These are phyloP conservation scores for Hemicordylus capensis DNA, from an alignment of 2,113 vertebrate species.

Conservation along the genomic window DNA sequence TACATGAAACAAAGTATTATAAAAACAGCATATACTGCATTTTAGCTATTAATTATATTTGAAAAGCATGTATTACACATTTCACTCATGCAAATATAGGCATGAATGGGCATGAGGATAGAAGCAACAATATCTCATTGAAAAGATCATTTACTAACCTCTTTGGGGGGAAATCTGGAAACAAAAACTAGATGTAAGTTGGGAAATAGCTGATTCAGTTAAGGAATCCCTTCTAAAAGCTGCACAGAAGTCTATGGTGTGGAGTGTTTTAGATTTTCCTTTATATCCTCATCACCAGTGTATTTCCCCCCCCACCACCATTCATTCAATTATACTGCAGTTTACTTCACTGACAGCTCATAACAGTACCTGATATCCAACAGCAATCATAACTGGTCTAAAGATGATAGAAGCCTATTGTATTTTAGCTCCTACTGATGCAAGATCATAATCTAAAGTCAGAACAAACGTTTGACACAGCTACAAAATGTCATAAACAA, in stretches of 20 bases:
- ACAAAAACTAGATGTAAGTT: not conserved
- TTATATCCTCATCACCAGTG: not conserved
- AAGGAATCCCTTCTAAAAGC: conserved; percentile 6
- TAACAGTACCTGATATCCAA: conserved; percentile 27
- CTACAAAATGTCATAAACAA: conserved; percentile 34
- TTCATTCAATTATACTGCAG: too few relatives aligned
- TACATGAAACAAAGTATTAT: not conserved
- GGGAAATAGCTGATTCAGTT: not conserved
- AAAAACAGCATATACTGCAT: not conserved
- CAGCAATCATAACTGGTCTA: too few relatives aligned
- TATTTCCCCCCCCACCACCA: too few relatives aligned
- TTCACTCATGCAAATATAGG: not conserved
- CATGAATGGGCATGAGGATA: not conserved
- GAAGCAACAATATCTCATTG: not conserved
- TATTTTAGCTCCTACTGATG: conserved; percentile 37
- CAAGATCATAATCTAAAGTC: conserved; percentile 25
- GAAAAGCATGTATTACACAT: not conserved
- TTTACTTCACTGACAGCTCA: not conserved
- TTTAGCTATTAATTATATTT: not conserved
- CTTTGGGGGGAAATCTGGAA: too few relatives aligned
- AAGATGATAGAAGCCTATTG: not conserved
- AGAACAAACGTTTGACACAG: conserved; percentile 48
- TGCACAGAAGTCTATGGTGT: not conserved
- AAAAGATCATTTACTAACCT: not conserved
- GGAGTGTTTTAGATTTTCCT: not conserved